phyloP scores from a whole-genome alignment of 2,113 vertebrate genomes.

The Stigmatopora nigra region DNA sequence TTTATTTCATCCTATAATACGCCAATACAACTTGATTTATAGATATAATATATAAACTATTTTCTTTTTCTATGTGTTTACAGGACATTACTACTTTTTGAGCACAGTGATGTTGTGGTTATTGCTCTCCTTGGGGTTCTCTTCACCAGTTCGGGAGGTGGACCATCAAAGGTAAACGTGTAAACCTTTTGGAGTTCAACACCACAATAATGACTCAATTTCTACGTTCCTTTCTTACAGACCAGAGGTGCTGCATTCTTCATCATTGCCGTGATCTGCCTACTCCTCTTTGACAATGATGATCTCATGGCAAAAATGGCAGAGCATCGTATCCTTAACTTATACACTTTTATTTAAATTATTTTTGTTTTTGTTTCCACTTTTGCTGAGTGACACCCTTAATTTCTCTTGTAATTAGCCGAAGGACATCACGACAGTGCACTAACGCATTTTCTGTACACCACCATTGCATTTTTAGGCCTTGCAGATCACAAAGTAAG shows the following conservation, averaged over 20 bases:
- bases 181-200: no score
- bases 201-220: not conserved
- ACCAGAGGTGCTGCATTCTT: conserved; percentile 94
- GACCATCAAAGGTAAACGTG: conserved; percentile 85
- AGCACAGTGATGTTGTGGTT: conserved; percentile 91
- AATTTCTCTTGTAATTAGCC: conserved; percentile 69
- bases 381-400: conserved; percentile 56
- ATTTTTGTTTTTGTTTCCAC: not conserved
- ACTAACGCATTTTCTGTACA: conserved; percentile 90
- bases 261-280: conserved; percentile 91
- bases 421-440: conserved; percentile 97
- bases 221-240: conserved; percentile 51
- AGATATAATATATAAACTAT: not conserved
- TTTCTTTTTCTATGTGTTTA: conserved; percentile 1
- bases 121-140: conserved; percentile 87
- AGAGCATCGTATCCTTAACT: conserved; percentile 95
- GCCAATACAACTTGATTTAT: not conserved
- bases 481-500: conserved; percentile 96
- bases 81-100: conserved; percentile 90
- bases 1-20: no score
- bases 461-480: conserved; percentile 86
- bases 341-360: not conserved
- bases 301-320: conserved; percentile 99
- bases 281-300: conserved; percentile 96
- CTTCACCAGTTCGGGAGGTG: conserved; percentile 90